These are phyloP conservation scores for Schizopygopsis malacanthus DNA, from an alignment of 2,797 vertebrate genomes.

Conservation along the genomic window DNA sequence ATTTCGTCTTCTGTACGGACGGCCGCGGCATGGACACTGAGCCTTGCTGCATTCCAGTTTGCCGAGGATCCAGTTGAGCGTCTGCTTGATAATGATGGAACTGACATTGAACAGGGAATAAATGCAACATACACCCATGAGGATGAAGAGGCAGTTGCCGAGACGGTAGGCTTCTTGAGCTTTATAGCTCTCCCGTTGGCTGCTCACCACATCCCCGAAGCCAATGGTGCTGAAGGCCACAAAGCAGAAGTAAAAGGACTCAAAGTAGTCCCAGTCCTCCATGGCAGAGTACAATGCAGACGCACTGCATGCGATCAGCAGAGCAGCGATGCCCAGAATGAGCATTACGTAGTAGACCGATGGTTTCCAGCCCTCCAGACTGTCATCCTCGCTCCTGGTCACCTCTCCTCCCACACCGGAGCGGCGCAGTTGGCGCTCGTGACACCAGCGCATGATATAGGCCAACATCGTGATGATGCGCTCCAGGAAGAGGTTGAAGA, in stretches of 20 bases:
- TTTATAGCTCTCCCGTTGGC: constrained; percentile 77
- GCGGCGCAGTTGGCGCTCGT: constrained; percentile 75
- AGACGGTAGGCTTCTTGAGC: constrained; percentile 79
- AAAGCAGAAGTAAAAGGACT: constrained; percentile 85
- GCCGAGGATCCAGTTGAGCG: constrained; percentile 82
- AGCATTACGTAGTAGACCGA: constrained; percentile 85
- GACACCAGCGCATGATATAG: constrained; percentile 84
- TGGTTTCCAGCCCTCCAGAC: constrained; percentile 83
- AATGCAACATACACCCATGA: constrained; percentile 84
- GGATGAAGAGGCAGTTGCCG: constrained; percentile 81
- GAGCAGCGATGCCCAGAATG: constrained; percentile 79
- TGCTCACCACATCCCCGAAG: constrained; percentile 84
- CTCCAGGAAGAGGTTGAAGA: constrained; percentile 86
- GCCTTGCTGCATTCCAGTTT: constrained; percentile 71
- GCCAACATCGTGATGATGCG: constrained; percentile 85
- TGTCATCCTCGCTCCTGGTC: constrained; percentile 72
- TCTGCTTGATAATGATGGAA: constrained; percentile 85
- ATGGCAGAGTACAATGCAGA: constrained; percentile 80
- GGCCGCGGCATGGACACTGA: constrained; percentile 64
- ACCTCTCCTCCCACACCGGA: constrained; percentile 69
- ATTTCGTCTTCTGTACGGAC: constrained; percentile 60
- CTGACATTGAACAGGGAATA: constrained; percentile 86
- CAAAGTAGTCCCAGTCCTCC: constrained; percentile 84
- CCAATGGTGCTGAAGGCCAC: constrained; percentile 87
- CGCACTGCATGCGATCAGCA: constrained; percentile 81